Base-by-base conservation (phyloP, 2,797 vertebrate genomes). In the Aplochiton taeniatus region DNA sequence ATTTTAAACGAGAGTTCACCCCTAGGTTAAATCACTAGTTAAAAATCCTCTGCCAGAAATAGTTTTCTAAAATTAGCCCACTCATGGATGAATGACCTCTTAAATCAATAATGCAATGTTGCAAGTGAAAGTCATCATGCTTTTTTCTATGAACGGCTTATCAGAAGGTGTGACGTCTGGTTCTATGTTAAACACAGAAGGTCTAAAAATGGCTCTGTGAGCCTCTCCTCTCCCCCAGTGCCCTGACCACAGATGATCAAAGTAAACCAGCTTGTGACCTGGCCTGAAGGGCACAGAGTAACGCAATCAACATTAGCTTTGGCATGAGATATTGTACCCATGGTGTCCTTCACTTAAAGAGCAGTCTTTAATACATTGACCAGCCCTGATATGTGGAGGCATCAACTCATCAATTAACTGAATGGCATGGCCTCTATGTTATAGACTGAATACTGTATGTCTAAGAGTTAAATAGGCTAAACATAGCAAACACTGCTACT, bases 1-100 rank as follows among this genome's bases (percentile, higher is more conserved):
- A 31, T 3, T 31, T 2, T 31, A 31, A 31, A 31, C n/a, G n/a
- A n/a, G n/a, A n/a, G n/a, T n/a, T n/a, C n/a, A n/a, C n/a, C n/a
- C n/a, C n/a, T n/a, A n/a, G n/a, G 31, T 31, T 31, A 31, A 31
- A 31, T 31, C 31, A 31, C 6, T 31, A 31, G 31, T 31, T 31
- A 31, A 31, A 31, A 3, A 3, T 3, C 6, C 31, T 31, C 31
- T 31, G 31, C 31, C 31, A 52, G 50, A 52, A 7, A 11, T 52
- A 4, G 0, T 9, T 16, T 12, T 66, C 71, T 64, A 83, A 84
- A 83, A 72, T 82, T 86, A 87, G 83, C 11, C 31, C 71, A 47
- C 71, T 53, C 43, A 1, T 55, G 55, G 76, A 68, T 70, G 66
- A 87, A 66, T 64, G 73, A 81, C 74, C 81, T 68, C 57, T 31